A percentile compares a stretch with the other conserved stretches of the same genome.
These are phyloP conservation scores for Adelosebastes latens DNA, from an alignment of 2,797 vertebrate genomes.

Conservation along the genomic window DNA sequence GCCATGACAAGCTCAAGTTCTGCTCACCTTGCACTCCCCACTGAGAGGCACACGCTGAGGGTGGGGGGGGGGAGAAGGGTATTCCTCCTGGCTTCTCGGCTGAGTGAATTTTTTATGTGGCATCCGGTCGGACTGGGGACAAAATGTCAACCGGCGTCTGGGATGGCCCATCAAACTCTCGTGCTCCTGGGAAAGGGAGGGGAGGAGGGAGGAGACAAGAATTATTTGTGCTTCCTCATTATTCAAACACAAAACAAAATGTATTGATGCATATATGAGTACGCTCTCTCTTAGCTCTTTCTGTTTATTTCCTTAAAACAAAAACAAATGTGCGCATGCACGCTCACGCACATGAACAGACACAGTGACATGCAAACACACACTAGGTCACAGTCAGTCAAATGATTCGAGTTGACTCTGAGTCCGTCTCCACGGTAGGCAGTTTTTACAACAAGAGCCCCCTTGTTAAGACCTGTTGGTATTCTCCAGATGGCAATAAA, in stretches of 20 bases:
- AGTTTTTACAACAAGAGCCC: constrained; percentile 65
- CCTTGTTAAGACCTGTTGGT: constrained; percentile 82
- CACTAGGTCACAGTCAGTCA: constrained; percentile 59
- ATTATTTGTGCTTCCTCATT: constrained; percentile 71
- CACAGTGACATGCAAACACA: constrained; percentile 30
- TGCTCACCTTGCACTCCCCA: constrained; percentile 98
- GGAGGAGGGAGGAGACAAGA: constrained; percentile 45
- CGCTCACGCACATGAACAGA: neutral
- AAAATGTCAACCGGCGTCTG: constrained; percentile 91
- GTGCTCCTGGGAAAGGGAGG: constrained; percentile 73
- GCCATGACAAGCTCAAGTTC: constrained; percentile 98
- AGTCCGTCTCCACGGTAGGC: constrained; percentile 65
- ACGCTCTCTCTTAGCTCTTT: neutral
- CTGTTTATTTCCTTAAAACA: neutral
- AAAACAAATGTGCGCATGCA: neutral
- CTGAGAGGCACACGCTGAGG: constrained; percentile 86
- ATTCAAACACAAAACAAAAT: constrained; percentile 46
- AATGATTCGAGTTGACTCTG: constrained; percentile 74
- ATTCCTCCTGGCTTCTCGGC: constrained; percentile 89
- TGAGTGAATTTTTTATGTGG: constrained; percentile 93
- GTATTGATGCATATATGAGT: constrained; percentile 12
- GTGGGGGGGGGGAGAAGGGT: constrained; percentile 79
- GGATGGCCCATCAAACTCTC: constrained; percentile 86
- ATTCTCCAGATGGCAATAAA: constrained; percentile 84
- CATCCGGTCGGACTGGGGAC: constrained; percentile 92